Evolutionary conservation across 2,888 invertebrate genomes (phyloP).

Genomic region (Pachymerium ferrugineum): DNA sequence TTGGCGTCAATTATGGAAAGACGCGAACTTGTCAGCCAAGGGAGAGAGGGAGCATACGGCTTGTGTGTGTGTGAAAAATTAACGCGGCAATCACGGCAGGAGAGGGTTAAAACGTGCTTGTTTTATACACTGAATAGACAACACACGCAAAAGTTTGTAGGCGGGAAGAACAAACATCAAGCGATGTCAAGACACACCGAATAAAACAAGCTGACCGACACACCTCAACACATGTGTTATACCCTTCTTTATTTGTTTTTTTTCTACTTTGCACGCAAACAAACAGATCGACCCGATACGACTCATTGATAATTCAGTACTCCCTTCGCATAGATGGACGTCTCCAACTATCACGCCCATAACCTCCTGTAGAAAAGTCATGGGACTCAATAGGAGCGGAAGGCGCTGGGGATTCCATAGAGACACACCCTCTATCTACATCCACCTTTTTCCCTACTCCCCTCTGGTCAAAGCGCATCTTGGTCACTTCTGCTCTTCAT

Average conservation of each 20-base stretch:
- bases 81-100: slow-evolving; percentile 1
- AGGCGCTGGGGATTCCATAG: no score
- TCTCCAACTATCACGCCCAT: no score
- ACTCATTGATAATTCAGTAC: slow-evolving; percentile 19
- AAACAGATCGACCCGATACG: slow-evolving; percentile 7
- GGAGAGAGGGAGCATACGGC: no score
- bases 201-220: slow-evolving; percentile 15
- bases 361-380: no score
- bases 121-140: neutral
- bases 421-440: no score
- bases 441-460: no score
- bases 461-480: no score
- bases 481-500: slow-evolving; percentile 1
- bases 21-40: neutral
- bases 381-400: no score
- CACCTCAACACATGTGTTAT: slow-evolving; percentile 20
- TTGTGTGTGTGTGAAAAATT: neutral
- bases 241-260: slow-evolving; percentile 23
- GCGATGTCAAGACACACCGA: slow-evolving; percentile 10
- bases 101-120: neutral
- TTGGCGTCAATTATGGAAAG: slow-evolving; percentile 22
- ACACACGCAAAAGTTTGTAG: neutral
- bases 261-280: slow-evolving; percentile 24
- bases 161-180: slow-evolving; percentile 14
- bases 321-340: no score